These are phyloP conservation scores for Lasaia peninsularis DNA, from an alignment of 1,140 invertebrate genomes.

Conservation along the genomic window DNA sequence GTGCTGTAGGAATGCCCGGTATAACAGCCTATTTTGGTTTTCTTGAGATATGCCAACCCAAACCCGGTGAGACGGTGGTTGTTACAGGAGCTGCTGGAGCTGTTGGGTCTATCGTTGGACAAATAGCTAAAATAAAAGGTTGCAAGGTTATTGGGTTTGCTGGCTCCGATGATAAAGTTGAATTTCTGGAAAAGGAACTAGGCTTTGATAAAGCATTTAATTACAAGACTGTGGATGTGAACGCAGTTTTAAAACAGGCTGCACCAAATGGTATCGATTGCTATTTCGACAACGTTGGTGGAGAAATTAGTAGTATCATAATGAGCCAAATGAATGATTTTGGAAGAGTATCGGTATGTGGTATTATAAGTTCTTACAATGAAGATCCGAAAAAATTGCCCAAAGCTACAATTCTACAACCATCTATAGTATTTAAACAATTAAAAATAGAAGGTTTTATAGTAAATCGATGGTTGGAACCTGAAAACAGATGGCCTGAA, in stretches of 20 bases:
- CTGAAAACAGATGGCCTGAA: constrained; percentile 39
- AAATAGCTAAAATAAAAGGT: too few species aligned
- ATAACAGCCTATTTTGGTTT: constrained; percentile 15
- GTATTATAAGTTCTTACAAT: constrained; percentile 14
- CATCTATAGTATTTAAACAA: constrained; percentile 4
- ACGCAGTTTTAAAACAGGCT: too few species aligned
- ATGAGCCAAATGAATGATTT: constrained; percentile 16
- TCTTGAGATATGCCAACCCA: constrained; percentile 15
- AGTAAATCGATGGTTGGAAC: background rate
- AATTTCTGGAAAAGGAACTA: constrained; percentile 13
- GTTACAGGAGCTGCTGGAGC: constrained; percentile 15
- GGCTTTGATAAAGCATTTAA: too few species aligned
- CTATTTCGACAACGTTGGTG: too few species aligned
- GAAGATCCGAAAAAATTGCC: constrained; percentile 1
- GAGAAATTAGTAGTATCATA: constrained; percentile 15
- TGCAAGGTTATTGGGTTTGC: too few species aligned
- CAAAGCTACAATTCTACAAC: constrained; percentile 13
- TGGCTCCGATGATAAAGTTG: constrained; percentile 21
- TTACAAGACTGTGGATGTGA: too few species aligned
- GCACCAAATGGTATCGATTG: too few species aligned
- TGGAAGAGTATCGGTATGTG: too few species aligned
- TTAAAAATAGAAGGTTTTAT: too few species aligned
- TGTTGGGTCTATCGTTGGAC: constrained; percentile 41
- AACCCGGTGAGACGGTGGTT: constrained; percentile 16
- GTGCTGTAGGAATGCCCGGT: constrained; percentile 11